Evolutionary conservation across 1,140 invertebrate species (phyloP).

Genomic region (Chelonus insularis): DNA sequence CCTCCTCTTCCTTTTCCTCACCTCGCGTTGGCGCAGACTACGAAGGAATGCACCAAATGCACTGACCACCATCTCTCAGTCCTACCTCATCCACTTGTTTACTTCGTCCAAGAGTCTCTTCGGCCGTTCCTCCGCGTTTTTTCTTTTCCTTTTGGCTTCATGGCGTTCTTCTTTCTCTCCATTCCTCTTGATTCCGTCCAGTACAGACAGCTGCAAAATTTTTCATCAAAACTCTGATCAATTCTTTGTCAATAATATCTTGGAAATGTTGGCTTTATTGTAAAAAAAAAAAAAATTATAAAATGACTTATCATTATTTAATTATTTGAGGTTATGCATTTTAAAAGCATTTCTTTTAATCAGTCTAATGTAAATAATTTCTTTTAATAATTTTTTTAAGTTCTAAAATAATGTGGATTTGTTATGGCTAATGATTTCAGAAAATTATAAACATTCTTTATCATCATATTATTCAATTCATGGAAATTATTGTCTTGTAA

Average conservation of each 20-base stretch:
- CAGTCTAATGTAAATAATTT: too few species aligned
- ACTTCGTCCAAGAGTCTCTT: slow-evolving; percentile 39
- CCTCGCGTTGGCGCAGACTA: slow-evolving; percentile 41
- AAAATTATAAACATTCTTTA: too few species aligned
- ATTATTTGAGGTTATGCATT: too few species aligned
- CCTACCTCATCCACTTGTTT: slow-evolving; percentile 47
- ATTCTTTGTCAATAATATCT: neutral
- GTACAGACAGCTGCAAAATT: slow-evolving; percentile 2
- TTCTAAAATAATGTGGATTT: too few species aligned
- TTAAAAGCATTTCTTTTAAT: too few species aligned
- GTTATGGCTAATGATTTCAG: too few species aligned
- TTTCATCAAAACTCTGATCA: slow-evolving; percentile 2
- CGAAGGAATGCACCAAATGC: slow-evolving; percentile 53
- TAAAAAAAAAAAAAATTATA: too few species aligned
- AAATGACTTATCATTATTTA: too few species aligned
- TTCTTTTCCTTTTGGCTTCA: slow-evolving; percentile 6
- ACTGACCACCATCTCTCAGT: slow-evolving; percentile 34
- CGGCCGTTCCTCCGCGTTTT: slow-evolving; percentile 10
- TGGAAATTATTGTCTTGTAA: too few species aligned
- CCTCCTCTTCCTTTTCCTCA: neutral
- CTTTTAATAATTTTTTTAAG: too few species aligned
- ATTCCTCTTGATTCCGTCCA: neutral
- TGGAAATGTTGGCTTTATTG: too few species aligned
- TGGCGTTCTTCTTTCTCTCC: neutral
- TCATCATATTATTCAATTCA: too few species aligned